A percentile compares a stretch with the other conserved stretches of the same genome.
Conservation (phyloP, 2,888 invertebrate genomes). For the Rotaria sp. region DNA sequence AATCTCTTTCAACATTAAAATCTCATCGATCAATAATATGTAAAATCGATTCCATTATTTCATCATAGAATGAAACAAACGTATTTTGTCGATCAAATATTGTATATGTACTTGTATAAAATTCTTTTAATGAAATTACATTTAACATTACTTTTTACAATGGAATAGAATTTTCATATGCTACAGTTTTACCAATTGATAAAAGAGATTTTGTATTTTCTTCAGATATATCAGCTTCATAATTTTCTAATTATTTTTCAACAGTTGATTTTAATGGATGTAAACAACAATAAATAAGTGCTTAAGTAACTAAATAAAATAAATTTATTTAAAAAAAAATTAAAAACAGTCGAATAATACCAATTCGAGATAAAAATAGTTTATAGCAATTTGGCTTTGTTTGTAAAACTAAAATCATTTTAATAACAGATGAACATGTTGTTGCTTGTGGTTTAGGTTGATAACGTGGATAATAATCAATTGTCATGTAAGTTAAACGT, state of each 20-base stretch:
- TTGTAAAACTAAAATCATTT: too few relatives aligned
- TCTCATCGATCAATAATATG: conserved; percentile 42
- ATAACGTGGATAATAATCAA: conserved; percentile 40
- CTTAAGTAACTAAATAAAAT: too few relatives aligned
- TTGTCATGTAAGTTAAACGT: conserved; percentile 34
- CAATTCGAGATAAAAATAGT: too few relatives aligned
- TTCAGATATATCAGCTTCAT: not conserved
- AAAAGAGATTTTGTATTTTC: not conserved
- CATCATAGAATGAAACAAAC: too few relatives aligned
- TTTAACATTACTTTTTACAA: conserved; percentile 59
- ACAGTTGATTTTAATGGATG: conserved; percentile 53
- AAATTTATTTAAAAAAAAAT: too few relatives aligned
- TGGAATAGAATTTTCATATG: not conserved
- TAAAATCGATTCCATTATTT: too few relatives aligned
- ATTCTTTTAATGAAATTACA: too few relatives aligned
- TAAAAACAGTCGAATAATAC: too few relatives aligned
- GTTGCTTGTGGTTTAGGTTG: too few relatives aligned
- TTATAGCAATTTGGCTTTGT: too few relatives aligned
- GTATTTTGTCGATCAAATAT: conserved; percentile 41
- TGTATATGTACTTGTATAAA: conserved; percentile 37
- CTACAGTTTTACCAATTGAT: not conserved
- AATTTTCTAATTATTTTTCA: not conserved
- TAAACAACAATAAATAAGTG: conserved; percentile 61
- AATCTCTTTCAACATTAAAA: conserved; percentile 32
- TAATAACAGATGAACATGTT: too few relatives aligned